Conservation (phyloP, 2,797 vertebrate species). For the Mastacembelus armatus region DNA sequence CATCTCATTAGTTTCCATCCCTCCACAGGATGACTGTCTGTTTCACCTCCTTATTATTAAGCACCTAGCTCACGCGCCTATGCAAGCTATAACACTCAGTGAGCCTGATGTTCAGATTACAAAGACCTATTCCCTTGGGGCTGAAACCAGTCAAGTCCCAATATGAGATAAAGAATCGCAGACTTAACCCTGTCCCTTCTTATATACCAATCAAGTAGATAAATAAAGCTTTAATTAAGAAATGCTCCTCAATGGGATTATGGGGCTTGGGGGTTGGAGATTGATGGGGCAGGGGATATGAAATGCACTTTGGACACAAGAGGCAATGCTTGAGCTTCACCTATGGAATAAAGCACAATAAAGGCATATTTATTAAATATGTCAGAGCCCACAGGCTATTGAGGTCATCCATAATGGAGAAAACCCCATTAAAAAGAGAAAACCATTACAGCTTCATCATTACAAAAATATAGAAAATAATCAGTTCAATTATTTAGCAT, state of each 20-base stretch:
- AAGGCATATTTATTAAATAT: conserved; percentile 75
- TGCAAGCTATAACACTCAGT: conserved; percentile 56
- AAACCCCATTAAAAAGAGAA: conserved; percentile 67
- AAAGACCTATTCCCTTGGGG: conserved; percentile 65
- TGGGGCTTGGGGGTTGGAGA: conserved; percentile 48
- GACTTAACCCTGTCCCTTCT: conserved; percentile 63
- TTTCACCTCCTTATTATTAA: conserved; percentile 60
- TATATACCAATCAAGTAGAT: conserved; percentile 78
- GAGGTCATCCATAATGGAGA: conserved; percentile 61
- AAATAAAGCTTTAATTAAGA: conserved; percentile 83
- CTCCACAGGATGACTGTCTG: conserved; percentile 47
- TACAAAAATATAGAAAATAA: conserved; percentile 75
- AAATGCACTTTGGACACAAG: conserved; percentile 50
- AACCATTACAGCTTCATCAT: conserved; percentile 63
- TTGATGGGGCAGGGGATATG: conserved; percentile 35
- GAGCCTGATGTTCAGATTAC: conserved; percentile 61
- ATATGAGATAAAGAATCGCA: conserved; percentile 70
- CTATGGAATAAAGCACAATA: conserved; percentile 69
- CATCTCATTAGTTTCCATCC: conserved; percentile 59
- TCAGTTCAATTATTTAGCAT: conserved; percentile 79
- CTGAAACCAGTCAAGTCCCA: conserved; percentile 55
- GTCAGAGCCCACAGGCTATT: conserved; percentile 49
- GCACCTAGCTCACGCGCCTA: conserved; percentile 35
- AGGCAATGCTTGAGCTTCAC: conserved; percentile 64
- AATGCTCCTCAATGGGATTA: conserved; percentile 52